Base-by-base conservation (phyloP, 2,888 invertebrate species). In the Spialia ferax region DNA sequence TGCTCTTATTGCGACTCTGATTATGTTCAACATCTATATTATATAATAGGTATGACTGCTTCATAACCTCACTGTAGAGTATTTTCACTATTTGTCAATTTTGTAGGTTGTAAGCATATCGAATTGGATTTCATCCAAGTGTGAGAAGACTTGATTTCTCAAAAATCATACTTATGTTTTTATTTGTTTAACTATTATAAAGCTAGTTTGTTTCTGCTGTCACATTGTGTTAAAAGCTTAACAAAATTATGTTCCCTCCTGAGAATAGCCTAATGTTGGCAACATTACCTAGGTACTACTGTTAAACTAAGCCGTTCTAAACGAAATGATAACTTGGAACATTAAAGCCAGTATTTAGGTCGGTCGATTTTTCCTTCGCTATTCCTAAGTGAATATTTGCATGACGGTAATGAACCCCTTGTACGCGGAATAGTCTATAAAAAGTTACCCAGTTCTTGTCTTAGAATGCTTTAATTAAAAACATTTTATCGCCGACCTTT, bases 381-480 rank as follows among this genome's bases (percentile, higher is more conserved):
- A 74, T 75, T 77, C 77, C 81, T 86, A 89, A 90, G 86, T 88
- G 88, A 89, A 89, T 89, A 88, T 90, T 91, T 88, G 88, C 88
- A 89, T 88, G 87, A 79, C 82, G 79, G 74, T 84, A 86, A 86
- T 86, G 83, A 82, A 81, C 77, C 77, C 71, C 71, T 77, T 77
- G 79, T 75, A 79, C 80, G 75, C 81, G 74, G 76, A 81, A 85
- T 82, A 78, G 78, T 75, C 81, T 77, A 81, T 87, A 86, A 88
- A 86, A 86, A 85, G 75, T 82, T 77, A 81, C 78, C 71, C 75
- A 77, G 82, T 83, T 74, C 77, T 82, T 83, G 84, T 85, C 85
- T 87, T 82, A 74, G 71, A 74, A 71, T 71, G 78, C 76, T 79
- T 84, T 86, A 83, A 86, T 86, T 87, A 83, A 86, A 83, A 84